These are phyloP conservation scores for Leptobrachium leishanense DNA, from an alignment of 2,113 vertebrate species.

Conservation along the genomic window DNA sequence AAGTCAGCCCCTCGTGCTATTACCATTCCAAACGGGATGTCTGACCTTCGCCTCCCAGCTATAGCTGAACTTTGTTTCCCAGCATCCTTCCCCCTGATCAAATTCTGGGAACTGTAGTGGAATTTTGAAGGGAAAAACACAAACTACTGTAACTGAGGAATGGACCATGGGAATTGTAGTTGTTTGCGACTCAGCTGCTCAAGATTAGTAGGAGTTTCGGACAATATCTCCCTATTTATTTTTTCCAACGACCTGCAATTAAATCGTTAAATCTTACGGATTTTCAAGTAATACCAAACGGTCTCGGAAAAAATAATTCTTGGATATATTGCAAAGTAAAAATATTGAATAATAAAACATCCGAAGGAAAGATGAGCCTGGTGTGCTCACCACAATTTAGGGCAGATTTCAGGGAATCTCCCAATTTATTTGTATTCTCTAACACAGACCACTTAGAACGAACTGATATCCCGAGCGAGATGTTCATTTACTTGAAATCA, in stretches of 20 bases:
- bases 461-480: constrained; percentile 55
- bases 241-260: no score
- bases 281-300: constrained; percentile 26
- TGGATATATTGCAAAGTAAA: constrained; percentile 11
- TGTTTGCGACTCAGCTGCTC: no score
- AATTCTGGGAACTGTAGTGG: no score
- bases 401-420: constrained; percentile 32
- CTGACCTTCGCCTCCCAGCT: no score
- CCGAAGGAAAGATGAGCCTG: constrained; percentile 39
- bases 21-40: no score
- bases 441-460: constrained; percentile 55
- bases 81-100: no score
- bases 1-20: no score
- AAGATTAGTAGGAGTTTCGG: no score
- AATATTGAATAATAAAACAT: not conserved
- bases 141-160: no score
- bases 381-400: constrained; percentile 16
- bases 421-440: constrained; percentile 64
- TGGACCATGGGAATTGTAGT: not conserved
- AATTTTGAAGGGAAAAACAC: no score
- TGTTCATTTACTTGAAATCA: constrained; percentile 56
- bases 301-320: constrained; percentile 10
- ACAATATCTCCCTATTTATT: no score
- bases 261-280: constrained; percentile 15
- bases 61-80: no score